Base-by-base conservation (phyloP, 2,113 vertebrate species). In the Anguilla japonica region DNA sequence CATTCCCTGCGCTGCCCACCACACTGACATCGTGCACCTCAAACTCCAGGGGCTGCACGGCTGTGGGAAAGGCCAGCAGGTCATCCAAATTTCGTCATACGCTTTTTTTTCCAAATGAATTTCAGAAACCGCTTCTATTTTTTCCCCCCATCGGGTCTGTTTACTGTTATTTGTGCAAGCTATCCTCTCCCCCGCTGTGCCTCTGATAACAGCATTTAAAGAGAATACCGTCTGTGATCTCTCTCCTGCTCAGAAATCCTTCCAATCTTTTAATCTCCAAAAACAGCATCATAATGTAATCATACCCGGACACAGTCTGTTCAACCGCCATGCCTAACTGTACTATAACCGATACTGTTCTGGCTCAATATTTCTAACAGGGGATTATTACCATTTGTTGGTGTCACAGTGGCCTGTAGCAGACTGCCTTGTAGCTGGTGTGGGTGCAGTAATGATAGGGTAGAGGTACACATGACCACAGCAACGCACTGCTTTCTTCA, bases 21-120 rank as follows among this genome's bases (percentile, higher is more conserved):
- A 60, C 83, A 88, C 85, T 83, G 53, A 41, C 43, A 41, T 67
- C 41, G 84, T 60, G 71, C 57, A 79, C 83, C 57, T 82, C 43
- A 79, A 63, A 85, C 90, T 85, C 88, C 90, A 81, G 89, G 84
- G 90, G 90, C 81, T 90, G 87, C 82, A 89, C 88, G 91, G 83
- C 87, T 91, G 90, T 92, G 92, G 90, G 92, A 92, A 91, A 92
- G 92, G 92, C 87, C 90, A 88, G 81, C 46, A 83, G 91, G 92
- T 92, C 89, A 85, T 84, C 43, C 43, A 87, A 87, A 89, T 91
- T 89, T 90, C 88, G 81, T 91, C 92, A 92, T 90, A 89, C 53
- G 75, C 83, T 87, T 57, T 82, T 88, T 88, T 87, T 29, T 57
- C 40, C 22, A 63, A 50, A n/a, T 75, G 40, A 56, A 84, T 83